These are phyloP conservation scores for Paedocypris sp. DNA, from an alignment of 2,113 vertebrate species.

Conservation along the genomic window DNA sequence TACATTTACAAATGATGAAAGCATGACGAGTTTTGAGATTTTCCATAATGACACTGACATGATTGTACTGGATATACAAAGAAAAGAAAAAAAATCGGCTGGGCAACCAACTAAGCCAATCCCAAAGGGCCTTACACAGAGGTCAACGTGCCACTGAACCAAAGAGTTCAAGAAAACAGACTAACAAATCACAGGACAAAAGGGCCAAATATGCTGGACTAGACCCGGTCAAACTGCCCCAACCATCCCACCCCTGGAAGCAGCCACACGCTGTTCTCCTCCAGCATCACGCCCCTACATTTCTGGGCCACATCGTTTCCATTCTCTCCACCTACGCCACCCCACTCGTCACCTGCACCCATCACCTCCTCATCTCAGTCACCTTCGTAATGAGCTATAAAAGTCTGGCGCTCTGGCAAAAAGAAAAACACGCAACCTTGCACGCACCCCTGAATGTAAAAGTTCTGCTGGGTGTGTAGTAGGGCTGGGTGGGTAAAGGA, in stretches of 20 bases:
- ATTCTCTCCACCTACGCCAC: not conserved
- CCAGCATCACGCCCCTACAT: slow-evolving; percentile 11
- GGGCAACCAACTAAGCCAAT: too few species aligned
- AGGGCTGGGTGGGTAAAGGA: not conserved
- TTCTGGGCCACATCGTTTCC: not conserved
- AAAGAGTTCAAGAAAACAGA: too few species aligned
- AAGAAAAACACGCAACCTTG: slow-evolving; percentile 26
- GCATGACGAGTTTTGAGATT: too few species aligned
- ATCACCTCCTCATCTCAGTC: slow-evolving; percentile 54
- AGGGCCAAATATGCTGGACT: too few species aligned
- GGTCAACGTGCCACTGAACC: too few species aligned
- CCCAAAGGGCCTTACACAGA: too few species aligned
- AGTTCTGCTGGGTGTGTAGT: not conserved
- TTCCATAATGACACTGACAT: too few species aligned
- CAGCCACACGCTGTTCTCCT: slow-evolving; percentile 6
- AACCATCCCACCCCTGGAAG: not conserved
- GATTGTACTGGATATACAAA: too few species aligned
- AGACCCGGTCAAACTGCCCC: not conserved
- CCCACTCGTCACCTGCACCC: slow-evolving; percentile 35
- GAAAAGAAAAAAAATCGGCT: too few species aligned
- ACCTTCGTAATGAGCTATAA: slow-evolving; percentile 62
- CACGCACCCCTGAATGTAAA: slow-evolving; percentile 6
- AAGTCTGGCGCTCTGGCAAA: slow-evolving; percentile 25
- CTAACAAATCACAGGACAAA: too few species aligned
- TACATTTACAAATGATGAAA: too few species aligned